Evolutionary conservation across 2,888 invertebrate genomes (phyloP).

Genomic region (Schrankia costaestrigalis): DNA sequence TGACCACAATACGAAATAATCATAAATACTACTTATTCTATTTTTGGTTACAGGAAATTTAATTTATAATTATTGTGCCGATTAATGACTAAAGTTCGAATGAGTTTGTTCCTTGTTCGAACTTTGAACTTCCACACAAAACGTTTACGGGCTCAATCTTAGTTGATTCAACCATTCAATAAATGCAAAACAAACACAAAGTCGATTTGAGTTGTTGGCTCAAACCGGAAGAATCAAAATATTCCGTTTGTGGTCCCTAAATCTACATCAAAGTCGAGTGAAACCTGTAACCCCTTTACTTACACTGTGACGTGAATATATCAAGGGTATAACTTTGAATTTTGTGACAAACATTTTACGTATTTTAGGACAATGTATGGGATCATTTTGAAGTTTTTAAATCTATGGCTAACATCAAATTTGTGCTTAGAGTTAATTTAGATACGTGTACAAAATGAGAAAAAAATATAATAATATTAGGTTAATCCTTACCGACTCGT

Average conservation of each 20-base stretch:
- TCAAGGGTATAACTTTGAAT: constrained; percentile 10
- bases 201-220: constrained; percentile 18
- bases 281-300: constrained; percentile 22
- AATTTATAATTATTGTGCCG: neutral
- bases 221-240: constrained; percentile 21
- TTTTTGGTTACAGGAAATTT: neutral
- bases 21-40: neutral
- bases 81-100: constrained; percentile 1
- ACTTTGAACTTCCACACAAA: constrained; percentile 8
- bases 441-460: no score
- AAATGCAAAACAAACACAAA: constrained; percentile 21
- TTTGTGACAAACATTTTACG: constrained; percentile 4
- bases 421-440: no score
- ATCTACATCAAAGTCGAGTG: constrained; percentile 15
- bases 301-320: constrained; percentile 18
- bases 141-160: constrained; percentile 17
- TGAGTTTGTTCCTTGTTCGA: neutral
- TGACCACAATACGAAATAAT: constrained; percentile 1
- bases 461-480: no score
- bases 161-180: constrained; percentile 8
- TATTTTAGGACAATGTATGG: constrained; percentile 12
- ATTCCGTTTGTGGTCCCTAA: constrained; percentile 15
- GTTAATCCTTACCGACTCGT: no score
- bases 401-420: no score
- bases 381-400: constrained; percentile 1